phyloP scores from a whole-genome alignment of 2,113 vertebrate species.

The Hystrix brachyura region DNA sequence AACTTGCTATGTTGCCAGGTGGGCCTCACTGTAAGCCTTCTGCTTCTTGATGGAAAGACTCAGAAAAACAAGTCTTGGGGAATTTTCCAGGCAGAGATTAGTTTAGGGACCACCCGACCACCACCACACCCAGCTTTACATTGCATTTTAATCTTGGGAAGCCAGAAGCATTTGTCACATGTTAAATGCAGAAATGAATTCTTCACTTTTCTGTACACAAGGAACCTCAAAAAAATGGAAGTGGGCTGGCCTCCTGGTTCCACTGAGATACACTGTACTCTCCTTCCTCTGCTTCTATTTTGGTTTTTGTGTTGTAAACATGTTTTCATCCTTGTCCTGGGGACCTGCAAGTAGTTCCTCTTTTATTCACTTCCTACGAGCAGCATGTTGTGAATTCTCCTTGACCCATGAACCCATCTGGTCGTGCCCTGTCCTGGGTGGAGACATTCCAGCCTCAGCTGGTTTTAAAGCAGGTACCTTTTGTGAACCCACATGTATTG shows the following conservation, averaged over 20 bases:
- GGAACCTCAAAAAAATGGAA: conserved; percentile 8
- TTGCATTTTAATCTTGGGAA: not conserved
- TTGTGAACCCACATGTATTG: not conserved
- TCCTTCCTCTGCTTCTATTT: not conserved
- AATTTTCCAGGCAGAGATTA: not conserved
- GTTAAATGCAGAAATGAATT: conserved; percentile 1
- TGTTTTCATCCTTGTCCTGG: conserved; percentile 20
- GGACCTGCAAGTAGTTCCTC: conserved; percentile 29
- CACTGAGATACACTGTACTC: not conserved
- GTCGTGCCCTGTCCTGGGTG: not conserved
- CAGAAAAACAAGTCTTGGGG: conserved; percentile 26
- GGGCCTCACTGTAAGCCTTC: not conserved
- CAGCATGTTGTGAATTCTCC: conserved; percentile 4
- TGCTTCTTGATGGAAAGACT: conserved; percentile 49
- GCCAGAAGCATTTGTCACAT: not conserved
- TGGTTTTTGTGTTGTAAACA: conserved; percentile 51
- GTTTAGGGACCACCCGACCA: not conserved
- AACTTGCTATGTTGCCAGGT: not conserved
- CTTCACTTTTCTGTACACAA: conserved; percentile 21
- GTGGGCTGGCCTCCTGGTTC: not conserved
- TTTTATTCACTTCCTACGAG: not conserved
- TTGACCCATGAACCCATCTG: not conserved
- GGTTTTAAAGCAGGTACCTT: not conserved
- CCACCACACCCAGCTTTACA: not conserved
- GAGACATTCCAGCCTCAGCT: not conserved